A percentile compares a stretch with the other conserved stretches of the same genome.
phyloP scores from a whole-genome alignment of 2,113 vertebrate species.

The Austrofundulus limnaeus region DNA sequence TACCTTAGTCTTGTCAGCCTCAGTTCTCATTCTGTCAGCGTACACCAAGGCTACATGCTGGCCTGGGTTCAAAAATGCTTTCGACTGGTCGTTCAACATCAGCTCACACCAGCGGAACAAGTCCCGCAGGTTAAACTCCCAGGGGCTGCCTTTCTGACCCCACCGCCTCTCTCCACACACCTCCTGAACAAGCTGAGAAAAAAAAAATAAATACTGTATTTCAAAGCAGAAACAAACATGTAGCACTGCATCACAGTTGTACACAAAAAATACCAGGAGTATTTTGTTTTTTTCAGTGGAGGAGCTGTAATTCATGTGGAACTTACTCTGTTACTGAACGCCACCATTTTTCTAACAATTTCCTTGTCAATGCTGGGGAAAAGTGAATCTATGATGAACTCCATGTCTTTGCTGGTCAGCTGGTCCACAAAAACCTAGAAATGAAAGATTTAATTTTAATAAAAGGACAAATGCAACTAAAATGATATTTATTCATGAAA shows the following conservation, averaged over 20 bases:
- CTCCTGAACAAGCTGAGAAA: conserved; percentile 85
- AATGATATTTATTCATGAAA: background rate
- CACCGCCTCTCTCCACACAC: conserved; percentile 87
- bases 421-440: conserved; percentile 93
- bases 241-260: no score
- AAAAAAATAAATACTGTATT: background rate
- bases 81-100: conserved; percentile 92
- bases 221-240: background rate
- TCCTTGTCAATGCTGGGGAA: conserved; percentile 88
- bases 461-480: background rate
- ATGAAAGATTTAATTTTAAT: background rate
- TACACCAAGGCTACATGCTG: conserved; percentile 93
- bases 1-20: conserved; percentile 88
- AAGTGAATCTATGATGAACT: conserved; percentile 87
- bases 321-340: conserved; percentile 91
- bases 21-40: conserved; percentile 91
- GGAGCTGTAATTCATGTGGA: background rate
- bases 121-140: conserved; percentile 98
- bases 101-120: conserved; percentile 98
- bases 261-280: no score
- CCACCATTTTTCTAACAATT: conserved; percentile 90
- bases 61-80: conserved; percentile 88
- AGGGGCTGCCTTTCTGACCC: conserved; percentile 95
- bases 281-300: background rate
- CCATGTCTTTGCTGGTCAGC: conserved; percentile 90